Evolutionary conservation across 2,113 vertebrate genomes (phyloP).

Genomic region (Trichechus manatus): DNA sequence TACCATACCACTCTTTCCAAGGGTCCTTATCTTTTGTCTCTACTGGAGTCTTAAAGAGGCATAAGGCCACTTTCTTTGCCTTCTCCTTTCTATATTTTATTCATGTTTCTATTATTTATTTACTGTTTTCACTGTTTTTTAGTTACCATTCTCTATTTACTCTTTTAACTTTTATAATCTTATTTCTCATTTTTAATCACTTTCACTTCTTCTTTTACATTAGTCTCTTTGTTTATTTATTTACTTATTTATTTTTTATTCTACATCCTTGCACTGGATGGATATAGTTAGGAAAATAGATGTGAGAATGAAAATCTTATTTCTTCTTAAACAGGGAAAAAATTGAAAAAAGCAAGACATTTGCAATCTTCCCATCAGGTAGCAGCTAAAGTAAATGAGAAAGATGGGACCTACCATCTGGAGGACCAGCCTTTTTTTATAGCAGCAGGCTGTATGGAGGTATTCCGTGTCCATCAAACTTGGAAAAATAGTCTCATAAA

Average conservation of each 20-base stretch:
- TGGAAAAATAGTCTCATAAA: neutral
- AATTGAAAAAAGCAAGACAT: neutral
- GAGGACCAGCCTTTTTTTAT: neutral
- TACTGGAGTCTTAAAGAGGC: neutral
- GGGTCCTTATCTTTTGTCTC: neutral
- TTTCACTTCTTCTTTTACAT: constrained; percentile 8
- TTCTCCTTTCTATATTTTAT: neutral
- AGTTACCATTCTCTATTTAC: neutral
- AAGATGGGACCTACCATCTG: no score
- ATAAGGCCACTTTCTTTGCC: neutral
- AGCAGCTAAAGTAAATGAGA: neutral
- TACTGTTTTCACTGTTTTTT: neutral
- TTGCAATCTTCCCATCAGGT: neutral
- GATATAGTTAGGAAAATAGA: neutral
- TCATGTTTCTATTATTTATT: neutral
- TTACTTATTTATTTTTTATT: neutral
- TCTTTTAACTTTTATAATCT: neutral
- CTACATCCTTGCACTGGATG: neutral
- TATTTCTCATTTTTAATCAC: neutral
- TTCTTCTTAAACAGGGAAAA: constrained; percentile 11
- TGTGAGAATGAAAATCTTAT: neutral
- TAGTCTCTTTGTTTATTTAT: neutral
- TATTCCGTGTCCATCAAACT: neutral
- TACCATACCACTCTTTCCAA: neutral
- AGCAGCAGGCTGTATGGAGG: neutral